These are phyloP conservation scores for Varanus salvator DNA, from an alignment of 2,113 vertebrate species.

Conservation along the genomic window DNA sequence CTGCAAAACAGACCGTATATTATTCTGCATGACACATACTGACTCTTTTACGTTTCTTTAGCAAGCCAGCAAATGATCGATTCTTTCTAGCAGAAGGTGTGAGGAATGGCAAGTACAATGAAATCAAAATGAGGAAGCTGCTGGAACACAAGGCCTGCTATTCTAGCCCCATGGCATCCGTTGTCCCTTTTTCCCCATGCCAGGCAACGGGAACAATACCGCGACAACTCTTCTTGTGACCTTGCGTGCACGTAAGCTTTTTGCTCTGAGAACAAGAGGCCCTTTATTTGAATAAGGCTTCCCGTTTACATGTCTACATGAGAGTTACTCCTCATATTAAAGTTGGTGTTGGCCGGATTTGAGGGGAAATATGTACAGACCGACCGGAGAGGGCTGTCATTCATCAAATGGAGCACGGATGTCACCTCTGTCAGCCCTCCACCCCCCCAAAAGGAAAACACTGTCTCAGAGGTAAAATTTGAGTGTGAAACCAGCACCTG, in stretches of 20 bases:
- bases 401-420: not conserved
- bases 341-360: not conserved
- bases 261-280: slow-evolving; percentile 8
- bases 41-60: not conserved
- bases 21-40: not conserved
- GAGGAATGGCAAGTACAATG: not conserved
- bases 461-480: not conserved
- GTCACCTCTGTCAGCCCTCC: not conserved
- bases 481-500: not conserved
- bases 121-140: not conserved
- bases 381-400: not conserved
- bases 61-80: not conserved
- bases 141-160: not conserved
- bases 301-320: slow-evolving; percentile 8
- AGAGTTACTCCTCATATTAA: not conserved
- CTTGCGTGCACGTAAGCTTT: not conserved
- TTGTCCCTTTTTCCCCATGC: not conserved
- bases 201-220: not conserved
- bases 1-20: slow-evolving; percentile 64
- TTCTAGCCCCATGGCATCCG: not conserved
- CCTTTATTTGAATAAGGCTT: not conserved
- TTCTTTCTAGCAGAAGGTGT: not conserved
- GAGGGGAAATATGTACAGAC: slow-evolving; percentile 10
- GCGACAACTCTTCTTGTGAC: not conserved
- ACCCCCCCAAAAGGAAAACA: not conserved